phyloP scores from a whole-genome alignment of 2,797 vertebrate genomes.

The Syngnathus rostellatus region DNA sequence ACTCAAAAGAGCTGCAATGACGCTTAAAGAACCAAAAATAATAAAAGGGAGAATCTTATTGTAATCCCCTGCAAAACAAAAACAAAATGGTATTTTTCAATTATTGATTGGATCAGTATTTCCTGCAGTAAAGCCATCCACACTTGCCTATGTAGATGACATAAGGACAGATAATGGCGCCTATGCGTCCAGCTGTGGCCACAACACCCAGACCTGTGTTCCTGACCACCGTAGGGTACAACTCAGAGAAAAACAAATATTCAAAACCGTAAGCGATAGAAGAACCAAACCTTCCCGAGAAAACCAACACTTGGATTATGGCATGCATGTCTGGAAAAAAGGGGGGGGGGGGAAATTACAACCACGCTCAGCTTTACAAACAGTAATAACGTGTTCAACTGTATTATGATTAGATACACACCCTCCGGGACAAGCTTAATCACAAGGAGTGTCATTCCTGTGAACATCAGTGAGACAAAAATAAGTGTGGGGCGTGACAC shows the following conservation, averaged over 20 bases:
- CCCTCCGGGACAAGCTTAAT: conserved; percentile 46
- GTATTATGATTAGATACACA: conserved; percentile 7
- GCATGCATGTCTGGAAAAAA: conserved; percentile 52
- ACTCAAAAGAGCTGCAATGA: conserved; percentile 19
- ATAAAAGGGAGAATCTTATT: conserved; percentile 31
- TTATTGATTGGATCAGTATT: too few species aligned
- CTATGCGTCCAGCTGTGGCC: conserved; percentile 69
- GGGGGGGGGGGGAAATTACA: background rate
- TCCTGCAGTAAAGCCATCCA: background rate
- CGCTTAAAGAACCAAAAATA: conserved; percentile 34
- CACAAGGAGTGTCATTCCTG: conserved; percentile 39
- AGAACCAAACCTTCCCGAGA: conserved; percentile 75
- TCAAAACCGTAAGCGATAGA: conserved; percentile 69
- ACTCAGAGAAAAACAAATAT: conserved; percentile 72
- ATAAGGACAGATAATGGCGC: conserved; percentile 74
- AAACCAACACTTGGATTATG: conserved; percentile 63
- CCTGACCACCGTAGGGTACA: conserved; percentile 74
- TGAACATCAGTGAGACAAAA: conserved; percentile 29
- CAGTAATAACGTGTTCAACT: background rate
- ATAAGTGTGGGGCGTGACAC: conserved; percentile 32
- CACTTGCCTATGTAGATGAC: conserved; percentile 77
- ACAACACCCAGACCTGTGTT: conserved; percentile 76
- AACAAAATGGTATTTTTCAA: background rate
- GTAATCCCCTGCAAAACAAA: conserved; percentile 30
- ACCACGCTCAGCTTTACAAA: background rate